Evolutionary conservation across 2,888 invertebrate genomes (phyloP).

Genomic region (Pyrrhia umbra): DNA sequence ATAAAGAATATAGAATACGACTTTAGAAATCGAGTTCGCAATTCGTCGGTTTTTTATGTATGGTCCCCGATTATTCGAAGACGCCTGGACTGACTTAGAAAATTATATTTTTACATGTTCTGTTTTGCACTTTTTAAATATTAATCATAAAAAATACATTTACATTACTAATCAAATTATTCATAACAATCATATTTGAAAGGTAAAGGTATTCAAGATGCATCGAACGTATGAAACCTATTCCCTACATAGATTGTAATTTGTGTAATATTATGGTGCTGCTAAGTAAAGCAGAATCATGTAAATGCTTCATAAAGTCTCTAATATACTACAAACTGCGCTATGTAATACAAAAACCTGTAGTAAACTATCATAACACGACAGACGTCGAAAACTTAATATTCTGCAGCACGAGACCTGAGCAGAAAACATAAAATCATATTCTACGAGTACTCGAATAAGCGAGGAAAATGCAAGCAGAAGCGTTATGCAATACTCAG

Average conservation of each 20-base stretch:
- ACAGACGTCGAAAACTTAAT: constrained; percentile 29
- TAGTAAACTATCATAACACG: constrained; percentile 5
- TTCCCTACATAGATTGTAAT: neutral
- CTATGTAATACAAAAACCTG: neutral
- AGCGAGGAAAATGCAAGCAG: constrained; percentile 36
- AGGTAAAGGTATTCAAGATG: neutral
- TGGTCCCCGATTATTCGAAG: too few species aligned
- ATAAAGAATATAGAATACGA: too few species aligned
- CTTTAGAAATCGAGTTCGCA: too few species aligned
- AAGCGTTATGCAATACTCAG: constrained; percentile 41
- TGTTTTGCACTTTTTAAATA: too few species aligned
- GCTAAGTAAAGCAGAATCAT: neutral
- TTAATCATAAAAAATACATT: too few species aligned
- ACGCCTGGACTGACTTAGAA: too few species aligned
- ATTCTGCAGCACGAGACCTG: constrained; percentile 25
- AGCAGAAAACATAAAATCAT: constrained; percentile 46
- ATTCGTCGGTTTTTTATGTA: too few species aligned
- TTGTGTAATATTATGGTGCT: neutral
- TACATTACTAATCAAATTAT: neutral
- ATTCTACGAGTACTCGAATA: constrained; percentile 38
- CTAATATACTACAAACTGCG: neutral
- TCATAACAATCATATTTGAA: neutral
- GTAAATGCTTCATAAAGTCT: neutral
- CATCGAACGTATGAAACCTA: neutral
- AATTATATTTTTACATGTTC: too few species aligned